phyloP scores from a whole-genome alignment of 2,113 vertebrate species.

The Triplophysa rosa region DNA sequence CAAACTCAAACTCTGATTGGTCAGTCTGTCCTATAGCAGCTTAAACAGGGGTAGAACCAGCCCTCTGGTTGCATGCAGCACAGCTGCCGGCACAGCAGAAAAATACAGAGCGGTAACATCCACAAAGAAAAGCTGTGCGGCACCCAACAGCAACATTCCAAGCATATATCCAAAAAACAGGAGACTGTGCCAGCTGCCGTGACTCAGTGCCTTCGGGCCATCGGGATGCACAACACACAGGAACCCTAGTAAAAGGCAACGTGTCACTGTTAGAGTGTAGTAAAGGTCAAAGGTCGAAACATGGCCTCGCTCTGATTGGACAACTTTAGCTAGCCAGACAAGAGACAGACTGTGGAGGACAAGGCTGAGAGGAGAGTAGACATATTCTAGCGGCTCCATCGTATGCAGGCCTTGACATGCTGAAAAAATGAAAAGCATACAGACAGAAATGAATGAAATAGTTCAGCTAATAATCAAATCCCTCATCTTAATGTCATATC shows the following conservation, averaged over 20 bases:
- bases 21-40: constrained; percentile 51
- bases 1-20: not conserved
- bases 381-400: constrained; percentile 63
- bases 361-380: constrained; percentile 72
- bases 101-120: constrained; percentile 57
- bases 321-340: constrained; percentile 68
- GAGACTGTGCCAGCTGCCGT: constrained; percentile 71
- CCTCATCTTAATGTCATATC: no score
- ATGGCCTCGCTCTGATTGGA: constrained; percentile 49
- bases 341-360: constrained; percentile 70
- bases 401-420: constrained; percentile 54
- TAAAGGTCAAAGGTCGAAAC: constrained; percentile 69
- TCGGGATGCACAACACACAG: constrained; percentile 75
- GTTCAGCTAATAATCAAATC: no score
- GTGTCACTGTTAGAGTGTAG: constrained; percentile 69
- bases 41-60: constrained; percentile 53
- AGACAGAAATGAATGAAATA: not conserved
- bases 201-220: constrained; percentile 59
- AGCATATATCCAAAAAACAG: constrained; percentile 75
- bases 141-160: constrained; percentile 70
- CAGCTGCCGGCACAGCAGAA: constrained; percentile 66
- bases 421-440: constrained; percentile 45
- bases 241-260: constrained; percentile 69
- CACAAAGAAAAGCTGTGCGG: constrained; percentile 63
- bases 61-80: constrained; percentile 65